These are phyloP conservation scores for Tiliacea aurago DNA, from an alignment of 2,888 invertebrate genomes.

Conservation along the genomic window DNA sequence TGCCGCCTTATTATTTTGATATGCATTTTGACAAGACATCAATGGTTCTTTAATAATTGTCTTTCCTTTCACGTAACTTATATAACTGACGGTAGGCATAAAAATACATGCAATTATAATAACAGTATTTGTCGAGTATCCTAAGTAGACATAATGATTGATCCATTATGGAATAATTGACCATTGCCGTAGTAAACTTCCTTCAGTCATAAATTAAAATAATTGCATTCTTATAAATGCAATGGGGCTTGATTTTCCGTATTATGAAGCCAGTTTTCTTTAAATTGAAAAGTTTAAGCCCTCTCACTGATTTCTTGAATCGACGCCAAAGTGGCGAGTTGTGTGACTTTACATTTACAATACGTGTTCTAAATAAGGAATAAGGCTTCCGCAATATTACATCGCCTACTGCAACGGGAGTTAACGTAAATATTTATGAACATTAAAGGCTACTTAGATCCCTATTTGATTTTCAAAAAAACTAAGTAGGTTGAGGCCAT, in stretches of 20 bases:
- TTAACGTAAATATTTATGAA: constrained; percentile 1
- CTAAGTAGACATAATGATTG: constrained; percentile 22
- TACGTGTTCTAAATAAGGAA: constrained; percentile 75
- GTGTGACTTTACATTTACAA: constrained; percentile 76
- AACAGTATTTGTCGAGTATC: constrained; percentile 29
- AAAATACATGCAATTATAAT: constrained; percentile 41
- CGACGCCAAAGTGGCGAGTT: constrained; percentile 79
- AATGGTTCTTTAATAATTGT: neutral
- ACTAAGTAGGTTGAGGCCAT: neutral
- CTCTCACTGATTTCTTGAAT: constrained; percentile 80
- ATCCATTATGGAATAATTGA: constrained; percentile 39
- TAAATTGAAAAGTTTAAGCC: constrained; percentile 53
- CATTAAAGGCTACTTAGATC: neutral
- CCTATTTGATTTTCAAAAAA: neutral
- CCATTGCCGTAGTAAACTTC: constrained; percentile 28
- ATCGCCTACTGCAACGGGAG: constrained; percentile 18
- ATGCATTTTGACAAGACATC: neutral
- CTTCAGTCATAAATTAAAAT: constrained; percentile 46
- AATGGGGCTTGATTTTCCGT: constrained; percentile 4
- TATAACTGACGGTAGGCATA: constrained; percentile 7
- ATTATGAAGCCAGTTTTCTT: constrained; percentile 64
- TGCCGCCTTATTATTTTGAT: neutral
- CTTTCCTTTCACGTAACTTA: neutral
- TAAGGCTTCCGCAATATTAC: constrained; percentile 59
- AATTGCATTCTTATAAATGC: constrained; percentile 42